Base-by-base conservation (phyloP, 2,888 invertebrate genomes). In the Apoderus coryli region DNA sequence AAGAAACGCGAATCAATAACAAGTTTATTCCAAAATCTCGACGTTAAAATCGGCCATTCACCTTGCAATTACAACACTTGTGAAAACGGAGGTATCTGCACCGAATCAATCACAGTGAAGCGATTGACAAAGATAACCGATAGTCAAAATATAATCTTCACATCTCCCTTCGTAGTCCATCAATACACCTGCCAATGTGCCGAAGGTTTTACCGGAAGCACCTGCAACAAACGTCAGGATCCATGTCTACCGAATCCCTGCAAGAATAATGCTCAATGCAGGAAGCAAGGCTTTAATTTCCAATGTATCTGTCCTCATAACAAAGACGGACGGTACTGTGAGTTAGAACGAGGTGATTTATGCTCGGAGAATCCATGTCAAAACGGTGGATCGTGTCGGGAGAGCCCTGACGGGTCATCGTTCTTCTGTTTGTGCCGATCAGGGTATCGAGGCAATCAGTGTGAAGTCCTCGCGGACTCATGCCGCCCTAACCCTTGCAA, bases 401-500 rank as follows among this genome's bases (percentile, higher is more conserved):
- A 84, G 50, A 84, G 84, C 49, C 75, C 81, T 0, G 86, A 88
- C 47, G 79, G 81, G 26, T 80, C 79, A 14, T 80, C 82, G 15
- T 92, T 82, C 69, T 88, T 86, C 58, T 95, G 93, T 47, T 62
- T 86, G 2, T 95, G 93, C 52, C 72, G 88, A 2, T 81, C 86
- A 2, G 90, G 90, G 2, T 93, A 85, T 54, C 71, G 85, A 7
- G 93, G 95, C 3, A 82, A 81, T 53, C 77, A 79, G 42, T 95
- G 93, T 54, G 89, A 92, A 61, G 75, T 77, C 11, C 65, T 81
- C 3, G 78, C 85, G 1, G 88, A 90, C 53, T 84, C 85, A 1
- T 95, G 93, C 50, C 67, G 88, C 35, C 85, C 88, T 1, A 89
- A 90, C 56, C 92, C 90, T n/a, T 93, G 93, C 48, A 61, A 84